A percentile compares a stretch with the other conserved stretches of the same genome.
phyloP scores from a whole-genome alignment of 2,113 vertebrate species.

The Scartelaos histophorus region DNA sequence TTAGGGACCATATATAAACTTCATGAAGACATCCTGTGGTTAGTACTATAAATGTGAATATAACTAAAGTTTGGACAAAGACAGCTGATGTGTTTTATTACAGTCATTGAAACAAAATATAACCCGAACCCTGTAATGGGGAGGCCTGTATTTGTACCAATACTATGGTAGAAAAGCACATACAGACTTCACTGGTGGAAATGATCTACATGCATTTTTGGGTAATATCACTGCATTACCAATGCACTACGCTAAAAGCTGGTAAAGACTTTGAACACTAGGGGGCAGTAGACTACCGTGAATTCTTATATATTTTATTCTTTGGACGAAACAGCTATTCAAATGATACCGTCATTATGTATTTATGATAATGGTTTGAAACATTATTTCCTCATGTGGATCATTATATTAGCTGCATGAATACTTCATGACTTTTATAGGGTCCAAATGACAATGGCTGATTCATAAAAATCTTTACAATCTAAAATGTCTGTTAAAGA shows the following conservation, averaged over 20 bases:
- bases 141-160: no score
- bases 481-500: not conserved
- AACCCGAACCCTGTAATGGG: no score
- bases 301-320: not conserved
- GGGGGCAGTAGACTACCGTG: slow-evolving; percentile 17
- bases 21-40: no score
- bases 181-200: no score
- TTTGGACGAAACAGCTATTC: not conserved
- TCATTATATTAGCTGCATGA: not conserved
- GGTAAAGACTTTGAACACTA: slow-evolving; percentile 23
- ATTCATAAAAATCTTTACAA: slow-evolving; percentile 7
- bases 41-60: no score
- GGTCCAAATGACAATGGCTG: not conserved
- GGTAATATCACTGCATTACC: no score
- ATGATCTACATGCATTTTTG: not conserved
- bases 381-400: not conserved
- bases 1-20: no score
- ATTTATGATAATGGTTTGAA: not conserved
- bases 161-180: no score
- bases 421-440: not conserved
- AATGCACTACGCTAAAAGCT: not conserved
- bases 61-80: no score
- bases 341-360: not conserved
- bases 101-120: no score
- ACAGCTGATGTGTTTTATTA: no score